Percentiles rank a stretch among this genome's conserved stretches.
Evolutionary conservation across 2,888 invertebrate genomes (phyloP).

Genomic region (Azorinus chamasolen): DNA sequence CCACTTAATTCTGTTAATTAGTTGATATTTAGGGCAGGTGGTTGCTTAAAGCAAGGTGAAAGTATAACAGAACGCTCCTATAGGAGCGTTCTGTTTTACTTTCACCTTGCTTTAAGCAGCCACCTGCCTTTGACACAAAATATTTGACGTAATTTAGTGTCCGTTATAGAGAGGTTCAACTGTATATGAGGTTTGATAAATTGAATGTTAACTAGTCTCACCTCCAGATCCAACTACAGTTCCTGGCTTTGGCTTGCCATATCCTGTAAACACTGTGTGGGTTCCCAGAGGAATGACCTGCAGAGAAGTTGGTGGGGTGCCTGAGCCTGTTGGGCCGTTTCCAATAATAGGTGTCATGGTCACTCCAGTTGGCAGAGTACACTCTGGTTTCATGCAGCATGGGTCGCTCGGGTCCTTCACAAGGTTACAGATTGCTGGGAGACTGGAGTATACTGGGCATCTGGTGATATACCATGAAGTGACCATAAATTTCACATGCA

Average conservation of each 20-base stretch:
- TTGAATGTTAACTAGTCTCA: too few species aligned
- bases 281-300: conserved; percentile 75
- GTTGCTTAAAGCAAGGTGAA: too few species aligned
- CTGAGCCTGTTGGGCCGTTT: conserved; percentile 54
- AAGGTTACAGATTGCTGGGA: conserved; percentile 74
- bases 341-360: conserved; percentile 62
- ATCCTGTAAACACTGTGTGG: conserved; percentile 68
- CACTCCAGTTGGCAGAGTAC: conserved; percentile 55
- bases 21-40: too few species aligned
- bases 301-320: conserved; percentile 67
- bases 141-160: too few species aligned
- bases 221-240: neutral
- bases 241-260: conserved; percentile 60
- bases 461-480: conserved; percentile 37
- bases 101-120: too few species aligned
- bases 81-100: too few species aligned
- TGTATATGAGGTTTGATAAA: too few species aligned
- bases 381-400: conserved; percentile 75
- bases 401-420: conserved; percentile 66
- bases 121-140: too few species aligned
- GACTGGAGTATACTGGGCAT: conserved; percentile 72
- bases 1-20: too few species aligned
- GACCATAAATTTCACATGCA: too few species aligned
- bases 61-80: too few species aligned
- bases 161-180: too few species aligned